phyloP scores from a whole-genome alignment of 2,797 vertebrate genomes.

The Anisognathus igniventris region DNA sequence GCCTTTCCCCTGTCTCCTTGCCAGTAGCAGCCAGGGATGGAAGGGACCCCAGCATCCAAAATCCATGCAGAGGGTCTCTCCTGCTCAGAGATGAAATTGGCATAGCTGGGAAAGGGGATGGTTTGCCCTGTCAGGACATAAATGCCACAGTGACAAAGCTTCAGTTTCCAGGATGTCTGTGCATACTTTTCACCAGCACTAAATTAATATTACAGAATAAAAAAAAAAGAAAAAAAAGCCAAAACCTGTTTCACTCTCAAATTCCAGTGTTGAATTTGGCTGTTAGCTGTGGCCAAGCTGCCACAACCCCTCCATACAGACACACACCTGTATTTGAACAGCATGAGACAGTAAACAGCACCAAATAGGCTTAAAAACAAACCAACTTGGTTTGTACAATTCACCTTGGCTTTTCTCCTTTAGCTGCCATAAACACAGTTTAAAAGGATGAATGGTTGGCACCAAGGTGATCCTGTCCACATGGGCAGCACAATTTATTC shows the following conservation, averaged over 20 bases:
- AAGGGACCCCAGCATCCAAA: background rate
- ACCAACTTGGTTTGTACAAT: background rate
- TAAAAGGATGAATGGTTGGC: background rate
- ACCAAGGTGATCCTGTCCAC: background rate
- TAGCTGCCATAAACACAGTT: background rate
- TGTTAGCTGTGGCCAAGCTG: background rate
- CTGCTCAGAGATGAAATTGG: background rate
- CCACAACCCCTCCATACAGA: background rate
- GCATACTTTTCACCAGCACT: background rate
- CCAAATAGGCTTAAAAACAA: conserved; percentile 2
- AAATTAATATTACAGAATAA: background rate
- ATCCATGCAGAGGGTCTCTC: background rate
- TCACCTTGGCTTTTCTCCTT: background rate
- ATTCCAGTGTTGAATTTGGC: conserved; percentile 46
- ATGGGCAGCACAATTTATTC: background rate
- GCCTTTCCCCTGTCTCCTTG: background rate
- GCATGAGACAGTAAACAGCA: background rate
- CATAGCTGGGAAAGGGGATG: background rate
- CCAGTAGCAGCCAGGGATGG: rapidly evolving
- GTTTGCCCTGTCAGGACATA: background rate
- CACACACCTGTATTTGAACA: conserved; percentile 42
- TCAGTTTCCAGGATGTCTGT: background rate
- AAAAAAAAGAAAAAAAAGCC: background rate
- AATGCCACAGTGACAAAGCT: background rate
- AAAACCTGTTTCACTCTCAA: background rate